These are phyloP conservation scores for Orchestia grillus DNA, from an alignment of 1,140 invertebrate species.

Conservation along the genomic window DNA sequence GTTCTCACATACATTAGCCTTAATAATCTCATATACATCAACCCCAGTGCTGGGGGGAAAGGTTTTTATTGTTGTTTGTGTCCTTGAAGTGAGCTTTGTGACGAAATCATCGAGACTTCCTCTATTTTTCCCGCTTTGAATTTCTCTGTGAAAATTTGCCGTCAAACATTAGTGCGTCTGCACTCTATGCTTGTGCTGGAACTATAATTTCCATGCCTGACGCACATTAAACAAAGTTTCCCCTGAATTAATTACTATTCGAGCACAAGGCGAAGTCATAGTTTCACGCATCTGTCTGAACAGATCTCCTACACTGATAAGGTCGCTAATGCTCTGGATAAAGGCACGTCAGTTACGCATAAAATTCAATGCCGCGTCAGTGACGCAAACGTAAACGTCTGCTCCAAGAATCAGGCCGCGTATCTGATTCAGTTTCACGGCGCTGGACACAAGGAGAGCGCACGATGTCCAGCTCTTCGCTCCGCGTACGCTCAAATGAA, in stretches of 20 bases:
- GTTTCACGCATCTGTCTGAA: not conserved
- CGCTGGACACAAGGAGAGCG: not conserved
- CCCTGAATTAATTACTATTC: not conserved
- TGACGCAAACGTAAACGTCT: not conserved
- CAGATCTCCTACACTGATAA: not conserved
- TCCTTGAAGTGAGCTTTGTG: not conserved
- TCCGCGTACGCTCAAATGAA: not conserved
- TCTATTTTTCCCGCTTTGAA: not conserved
- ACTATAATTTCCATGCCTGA: not conserved
- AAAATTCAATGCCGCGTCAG: not conserved
- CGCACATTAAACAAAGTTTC: not conserved
- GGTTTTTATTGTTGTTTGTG: not conserved
- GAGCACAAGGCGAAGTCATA: not conserved
- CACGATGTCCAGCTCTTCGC: not conserved
- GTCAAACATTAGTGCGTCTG: not conserved
- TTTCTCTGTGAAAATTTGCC: not conserved
- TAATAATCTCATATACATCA: not conserved
- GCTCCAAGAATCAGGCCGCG: not conserved
- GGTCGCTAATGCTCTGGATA: not conserved
- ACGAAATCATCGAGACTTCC: not conserved
- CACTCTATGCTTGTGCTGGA: not conserved
- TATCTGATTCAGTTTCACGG: not conserved
- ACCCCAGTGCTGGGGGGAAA: not conserved
- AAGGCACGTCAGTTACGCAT: not conserved
- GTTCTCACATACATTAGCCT: not conserved